These are phyloP conservation scores for Brachionus manjavacas DNA, from an alignment of 1,140 invertebrate species.

Conservation along the genomic window DNA sequence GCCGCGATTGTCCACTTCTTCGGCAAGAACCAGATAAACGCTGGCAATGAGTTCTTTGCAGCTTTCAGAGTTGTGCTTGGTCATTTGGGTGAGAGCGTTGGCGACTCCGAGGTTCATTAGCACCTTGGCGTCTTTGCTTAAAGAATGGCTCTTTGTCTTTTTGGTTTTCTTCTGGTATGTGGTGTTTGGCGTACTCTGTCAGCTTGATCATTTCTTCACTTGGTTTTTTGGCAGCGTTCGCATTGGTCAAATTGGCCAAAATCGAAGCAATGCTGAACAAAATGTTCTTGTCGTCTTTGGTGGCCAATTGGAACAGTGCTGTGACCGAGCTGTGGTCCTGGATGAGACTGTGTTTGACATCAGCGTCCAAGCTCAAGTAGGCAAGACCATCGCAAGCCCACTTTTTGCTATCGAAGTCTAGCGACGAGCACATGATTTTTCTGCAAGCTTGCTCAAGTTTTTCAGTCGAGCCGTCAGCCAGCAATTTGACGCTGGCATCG, in stretches of 20 bases:
- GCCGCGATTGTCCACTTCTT: conserved; percentile 34
- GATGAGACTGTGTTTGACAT: conserved; percentile 93
- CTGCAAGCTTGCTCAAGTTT: conserved; percentile 89
- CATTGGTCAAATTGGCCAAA: conserved; percentile 92
- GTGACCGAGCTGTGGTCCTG: conserved; percentile 75
- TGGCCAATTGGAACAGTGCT: conserved; percentile 79
- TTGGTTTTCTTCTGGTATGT: conserved; percentile 88
- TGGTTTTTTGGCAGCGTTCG: conserved; percentile 94
- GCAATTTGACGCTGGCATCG: conserved; percentile 84
- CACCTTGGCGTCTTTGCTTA: not conserved
- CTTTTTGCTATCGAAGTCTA: conserved; percentile 80
- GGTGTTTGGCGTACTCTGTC: conserved; percentile 98
- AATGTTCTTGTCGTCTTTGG: conserved; percentile 47
- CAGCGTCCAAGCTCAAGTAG: conserved; percentile 92
- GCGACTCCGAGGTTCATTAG: not conserved
- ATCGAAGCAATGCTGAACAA: conserved; percentile 60
- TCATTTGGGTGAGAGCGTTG: not conserved
- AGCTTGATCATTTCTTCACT: conserved; percentile 93
- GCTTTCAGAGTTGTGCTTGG: conserved; percentile 13
- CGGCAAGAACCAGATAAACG: conserved; percentile 16
- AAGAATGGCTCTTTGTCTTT: conserved; percentile 46
- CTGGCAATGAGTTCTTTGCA: conserved; percentile 29
- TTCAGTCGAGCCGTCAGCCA: conserved; percentile 87
- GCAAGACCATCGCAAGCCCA: conserved; percentile 97
- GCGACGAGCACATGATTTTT: conserved; percentile 74